A percentile compares a stretch with the other conserved stretches of the same genome.
Evolutionary conservation across 2,797 vertebrate species (phyloP).

Genomic region (Buphagus erythrorhynchus): DNA sequence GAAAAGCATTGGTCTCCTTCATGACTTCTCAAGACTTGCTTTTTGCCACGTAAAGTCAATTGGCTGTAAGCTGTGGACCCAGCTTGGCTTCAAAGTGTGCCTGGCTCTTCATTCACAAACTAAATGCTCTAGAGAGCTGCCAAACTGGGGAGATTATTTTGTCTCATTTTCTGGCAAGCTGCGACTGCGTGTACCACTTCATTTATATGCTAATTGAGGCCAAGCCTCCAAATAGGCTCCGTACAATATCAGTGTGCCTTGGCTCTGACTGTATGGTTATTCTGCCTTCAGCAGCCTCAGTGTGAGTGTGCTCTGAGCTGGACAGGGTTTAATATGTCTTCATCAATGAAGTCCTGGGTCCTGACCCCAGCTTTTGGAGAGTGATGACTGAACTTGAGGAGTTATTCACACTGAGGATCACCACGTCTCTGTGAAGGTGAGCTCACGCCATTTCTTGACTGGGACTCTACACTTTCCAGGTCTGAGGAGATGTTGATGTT

Average conservation of each 20-base stretch:
- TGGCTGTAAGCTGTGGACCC: not conserved
- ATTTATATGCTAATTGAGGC: conserved; percentile 64
- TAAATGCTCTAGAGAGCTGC: conserved; percentile 25
- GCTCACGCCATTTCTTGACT: not conserved
- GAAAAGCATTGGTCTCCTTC: not conserved
- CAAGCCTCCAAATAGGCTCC: conserved; percentile 32
- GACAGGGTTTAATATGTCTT: not conserved
- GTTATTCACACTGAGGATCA: not conserved
- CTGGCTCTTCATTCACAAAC: conserved; percentile 44
- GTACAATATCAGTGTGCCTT: conserved; percentile 2
- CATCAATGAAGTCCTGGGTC: not conserved
- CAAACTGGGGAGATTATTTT: conserved; percentile 28
- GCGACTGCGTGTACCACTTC: not conserved
- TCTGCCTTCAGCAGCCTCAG: conserved; percentile 1
- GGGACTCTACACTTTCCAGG: not conserved
- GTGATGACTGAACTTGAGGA: fast-evolving
- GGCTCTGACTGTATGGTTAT: not conserved
- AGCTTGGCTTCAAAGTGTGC: not conserved
- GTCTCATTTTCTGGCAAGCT: conserved; percentile 21
- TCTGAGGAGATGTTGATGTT: not conserved
- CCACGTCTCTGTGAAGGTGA: not conserved
- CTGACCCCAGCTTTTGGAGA: not conserved
- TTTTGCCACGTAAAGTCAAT: not conserved
- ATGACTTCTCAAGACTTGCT: not conserved
- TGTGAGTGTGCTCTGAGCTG: not conserved